phyloP scores from a whole-genome alignment of 2,888 invertebrate species.

The Cordilura impudica region DNA sequence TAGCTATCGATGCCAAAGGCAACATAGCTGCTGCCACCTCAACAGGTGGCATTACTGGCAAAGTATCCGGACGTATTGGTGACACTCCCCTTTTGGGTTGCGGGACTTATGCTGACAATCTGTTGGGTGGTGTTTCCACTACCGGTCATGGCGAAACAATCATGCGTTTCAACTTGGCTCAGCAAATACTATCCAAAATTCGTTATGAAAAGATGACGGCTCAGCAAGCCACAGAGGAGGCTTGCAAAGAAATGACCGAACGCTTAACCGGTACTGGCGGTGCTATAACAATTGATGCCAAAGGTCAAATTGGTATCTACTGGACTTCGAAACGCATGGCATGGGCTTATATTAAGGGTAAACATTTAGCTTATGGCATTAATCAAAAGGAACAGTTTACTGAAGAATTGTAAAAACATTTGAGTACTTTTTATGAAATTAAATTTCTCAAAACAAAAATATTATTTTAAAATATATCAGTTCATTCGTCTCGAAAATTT shows the following conservation, averaged over 20 bases:
- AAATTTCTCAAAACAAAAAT: too few relatives aligned
- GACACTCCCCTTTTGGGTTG: constrained; percentile 86
- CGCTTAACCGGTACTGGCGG: constrained; percentile 85
- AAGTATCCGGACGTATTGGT: constrained; percentile 86
- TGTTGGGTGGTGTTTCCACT: constrained; percentile 86
- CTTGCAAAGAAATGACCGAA: constrained; percentile 83
- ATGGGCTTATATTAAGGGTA: constrained; percentile 82
- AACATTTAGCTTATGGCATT: constrained; percentile 80
- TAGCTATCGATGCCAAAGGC: constrained; percentile 85
- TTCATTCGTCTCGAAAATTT: too few relatives aligned
- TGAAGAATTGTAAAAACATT: constrained; percentile 54
- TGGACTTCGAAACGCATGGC: constrained; percentile 85
- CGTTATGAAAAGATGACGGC: constrained; percentile 80
- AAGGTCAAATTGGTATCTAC: constrained; percentile 83
- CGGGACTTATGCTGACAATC: constrained; percentile 87
- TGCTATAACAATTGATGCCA: constrained; percentile 84
- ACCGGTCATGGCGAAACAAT: constrained; percentile 92
- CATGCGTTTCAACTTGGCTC: constrained; percentile 86
- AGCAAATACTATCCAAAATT: constrained; percentile 83
- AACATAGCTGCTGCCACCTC: constrained; percentile 89
- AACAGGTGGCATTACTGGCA: constrained; percentile 90
- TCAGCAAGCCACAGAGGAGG: constrained; percentile 81
- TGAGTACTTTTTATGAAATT: too few relatives aligned
- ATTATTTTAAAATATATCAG: too few relatives aligned
- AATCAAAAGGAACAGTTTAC: constrained; percentile 78